Evolutionary conservation across 2,113 vertebrate species (phyloP).

Genomic region (Pituophis catenifer): DNA sequence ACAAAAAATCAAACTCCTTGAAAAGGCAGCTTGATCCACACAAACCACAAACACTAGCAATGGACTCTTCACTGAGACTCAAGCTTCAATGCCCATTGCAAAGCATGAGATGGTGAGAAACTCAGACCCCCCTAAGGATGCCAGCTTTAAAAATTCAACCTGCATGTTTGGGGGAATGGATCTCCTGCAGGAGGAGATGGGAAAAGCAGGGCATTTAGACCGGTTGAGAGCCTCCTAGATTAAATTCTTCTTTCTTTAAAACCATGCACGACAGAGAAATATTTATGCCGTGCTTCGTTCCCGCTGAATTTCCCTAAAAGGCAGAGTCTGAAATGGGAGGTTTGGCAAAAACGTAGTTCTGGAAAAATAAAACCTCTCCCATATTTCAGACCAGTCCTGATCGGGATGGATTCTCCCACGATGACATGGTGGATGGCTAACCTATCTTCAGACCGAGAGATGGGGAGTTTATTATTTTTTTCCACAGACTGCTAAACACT

Average conservation of each 20-base stretch:
- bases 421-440: neutral
- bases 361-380: neutral
- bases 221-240: neutral
- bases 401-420: neutral
- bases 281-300: neutral
- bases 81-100: neutral
- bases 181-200: neutral
- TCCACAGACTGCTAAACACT: neutral
- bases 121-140: no score
- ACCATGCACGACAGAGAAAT: no score
- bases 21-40: neutral
- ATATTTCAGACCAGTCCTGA: neutral
- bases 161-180: neutral
- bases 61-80: neutral
- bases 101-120: neutral
- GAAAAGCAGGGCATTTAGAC: neutral
- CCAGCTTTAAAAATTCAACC: neutral
- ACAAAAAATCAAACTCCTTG: neutral
- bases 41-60: neutral
- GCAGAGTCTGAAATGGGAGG: neutral
- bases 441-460: neutral
- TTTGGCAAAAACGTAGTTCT: neutral
- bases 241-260: neutral
- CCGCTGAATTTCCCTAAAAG: neutral
- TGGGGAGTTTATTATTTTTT: neutral